Percentiles rank a stretch among this genome's conserved stretches.
phyloP scores from a whole-genome alignment of 2,797 vertebrate genomes.

The Myioborus melanocephalus region DNA sequence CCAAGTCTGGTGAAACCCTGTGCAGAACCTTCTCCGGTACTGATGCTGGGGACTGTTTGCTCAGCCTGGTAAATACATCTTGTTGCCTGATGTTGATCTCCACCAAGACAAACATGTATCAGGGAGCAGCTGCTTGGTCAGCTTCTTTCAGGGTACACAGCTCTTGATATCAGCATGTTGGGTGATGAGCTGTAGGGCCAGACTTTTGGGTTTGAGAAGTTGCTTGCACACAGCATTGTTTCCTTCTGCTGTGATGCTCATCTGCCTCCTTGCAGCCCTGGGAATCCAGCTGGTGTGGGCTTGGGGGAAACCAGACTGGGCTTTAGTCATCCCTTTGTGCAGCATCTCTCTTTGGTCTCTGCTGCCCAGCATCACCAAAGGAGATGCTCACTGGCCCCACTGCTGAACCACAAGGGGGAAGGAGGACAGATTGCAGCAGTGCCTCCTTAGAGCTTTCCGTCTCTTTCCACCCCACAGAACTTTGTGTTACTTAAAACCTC shows the following conservation, averaged over 20 bases:
- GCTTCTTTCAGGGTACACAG: fast-evolving
- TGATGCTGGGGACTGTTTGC: background rate
- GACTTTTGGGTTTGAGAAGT: background rate
- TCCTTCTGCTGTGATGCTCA: background rate
- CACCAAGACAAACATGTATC: background rate
- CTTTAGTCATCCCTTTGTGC: background rate
- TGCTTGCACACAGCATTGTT: background rate
- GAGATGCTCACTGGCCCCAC: background rate
- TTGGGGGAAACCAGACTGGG: background rate
- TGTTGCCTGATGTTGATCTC: background rate
- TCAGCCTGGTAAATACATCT: fast-evolving
- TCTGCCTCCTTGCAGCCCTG: background rate
- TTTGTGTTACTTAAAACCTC: background rate
- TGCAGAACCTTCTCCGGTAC: background rate
- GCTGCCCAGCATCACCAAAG: background rate
- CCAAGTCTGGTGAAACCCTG: background rate
- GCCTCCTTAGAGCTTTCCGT: background rate
- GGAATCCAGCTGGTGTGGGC: background rate
- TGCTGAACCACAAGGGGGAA: background rate
- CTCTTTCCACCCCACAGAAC: background rate
- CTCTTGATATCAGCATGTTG: background rate
- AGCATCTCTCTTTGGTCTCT: background rate
- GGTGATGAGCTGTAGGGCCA: background rate
- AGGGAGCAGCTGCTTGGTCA: background rate
- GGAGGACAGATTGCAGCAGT: background rate